Evolutionary conservation across 1,140 invertebrate species (phyloP), one percentile per base, ranked within the genome.

Genomic region (Aplysia californica): DNA sequence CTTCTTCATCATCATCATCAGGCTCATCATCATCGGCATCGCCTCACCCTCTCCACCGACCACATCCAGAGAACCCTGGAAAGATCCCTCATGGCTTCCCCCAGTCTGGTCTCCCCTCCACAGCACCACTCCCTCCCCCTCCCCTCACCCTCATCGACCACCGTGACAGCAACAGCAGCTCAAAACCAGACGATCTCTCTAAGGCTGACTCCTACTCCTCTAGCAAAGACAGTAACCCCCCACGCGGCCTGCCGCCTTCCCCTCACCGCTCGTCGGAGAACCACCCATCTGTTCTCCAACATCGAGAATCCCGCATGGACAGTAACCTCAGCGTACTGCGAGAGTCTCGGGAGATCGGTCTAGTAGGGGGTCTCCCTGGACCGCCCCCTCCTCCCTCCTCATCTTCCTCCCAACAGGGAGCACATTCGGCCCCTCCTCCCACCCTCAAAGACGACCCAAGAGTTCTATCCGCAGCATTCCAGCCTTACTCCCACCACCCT

Each of bases 401-500:
- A 18, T 55, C 20, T 31, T 20, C 55, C 41, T 44, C 33, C 55
- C 6, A 74, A 74, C n/a, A n/a, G n/a, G n/a, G n/a, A n/a, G n/a
- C n/a, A n/a, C n/a, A n/a, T n/a, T n/a, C n/a, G n/a, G 18, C 71
- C 26, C n/a, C 58, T 36, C 10, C 20, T 55, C 20, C 26, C n/a
- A 50, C 41, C 68, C 33, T 70, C 6, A 74, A 74, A 61, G 71
- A 74, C 10, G 71, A 74, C 31, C 71, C 71, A 41, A 41, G 58
- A 44, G n/a, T 55, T 21, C 33, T 39, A 26, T 35, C 78, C 29
- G 73, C 73, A 36, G 74, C 78, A 50, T 76, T 75, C 55, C 70
- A 71, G 72, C 76, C 56, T 38, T 79, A 65, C 71, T 68, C 33
- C 71, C 92, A 91, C 75, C 89, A 92, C 65, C 90, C 91, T 26